These are phyloP conservation scores for Psilanteris sp. DNA, from an alignment of 1,140 invertebrate species.

Conservation along the genomic window DNA sequence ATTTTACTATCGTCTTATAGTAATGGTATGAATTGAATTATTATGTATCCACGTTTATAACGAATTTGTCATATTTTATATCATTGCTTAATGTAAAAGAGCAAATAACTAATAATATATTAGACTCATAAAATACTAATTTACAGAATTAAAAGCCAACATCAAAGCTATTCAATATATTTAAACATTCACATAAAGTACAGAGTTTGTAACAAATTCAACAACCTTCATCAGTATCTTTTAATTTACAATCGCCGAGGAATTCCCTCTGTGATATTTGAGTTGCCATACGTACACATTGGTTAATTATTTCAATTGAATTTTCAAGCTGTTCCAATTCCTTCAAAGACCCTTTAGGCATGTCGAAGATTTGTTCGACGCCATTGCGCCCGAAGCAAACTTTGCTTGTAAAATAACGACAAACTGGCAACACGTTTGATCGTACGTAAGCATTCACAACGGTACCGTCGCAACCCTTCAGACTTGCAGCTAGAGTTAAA, in stretches of 20 bases:
- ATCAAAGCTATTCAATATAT: too few relatives aligned
- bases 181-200: too few relatives aligned
- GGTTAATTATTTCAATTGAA: constrained; percentile 66
- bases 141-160: too few relatives aligned
- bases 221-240: neutral
- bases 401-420: constrained; percentile 68
- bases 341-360: constrained; percentile 66
- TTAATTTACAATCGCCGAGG: neutral
- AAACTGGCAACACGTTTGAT: constrained; percentile 69
- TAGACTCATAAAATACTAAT: too few relatives aligned
- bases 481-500: constrained; percentile 60
- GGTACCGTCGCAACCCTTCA: constrained; percentile 56
- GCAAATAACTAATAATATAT: too few relatives aligned
- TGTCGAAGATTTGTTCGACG: constrained; percentile 62
- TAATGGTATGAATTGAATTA: too few relatives aligned
- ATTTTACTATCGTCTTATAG: too few relatives aligned
- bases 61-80: too few relatives aligned
- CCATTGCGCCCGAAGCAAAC: constrained; percentile 68
- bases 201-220: too few relatives aligned
- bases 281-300: constrained; percentile 56
- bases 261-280: constrained; percentile 9
- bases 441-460: constrained; percentile 66
- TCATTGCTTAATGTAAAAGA: too few relatives aligned
- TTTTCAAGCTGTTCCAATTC: constrained; percentile 66
- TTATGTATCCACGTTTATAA: too few relatives aligned